These are phyloP conservation scores for Drosophila malerkotliana DNA, from an alignment of 1,140 invertebrate species.

Conservation along the genomic window DNA sequence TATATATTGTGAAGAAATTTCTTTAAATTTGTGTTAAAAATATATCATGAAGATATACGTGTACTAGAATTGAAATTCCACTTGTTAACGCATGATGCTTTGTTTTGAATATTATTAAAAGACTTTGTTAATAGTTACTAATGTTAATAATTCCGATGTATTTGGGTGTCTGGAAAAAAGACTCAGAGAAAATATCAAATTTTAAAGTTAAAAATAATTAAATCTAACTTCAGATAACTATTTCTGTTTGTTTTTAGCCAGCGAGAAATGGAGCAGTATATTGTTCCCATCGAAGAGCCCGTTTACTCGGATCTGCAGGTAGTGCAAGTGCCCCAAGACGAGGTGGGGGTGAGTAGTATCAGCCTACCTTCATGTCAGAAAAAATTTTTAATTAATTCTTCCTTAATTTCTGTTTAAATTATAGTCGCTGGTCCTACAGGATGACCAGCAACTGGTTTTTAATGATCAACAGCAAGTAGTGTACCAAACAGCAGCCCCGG, in stretches of 20 bases:
- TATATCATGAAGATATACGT: not conserved
- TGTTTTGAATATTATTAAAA: not conserved
- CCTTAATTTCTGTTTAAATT: not conserved
- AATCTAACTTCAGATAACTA: not conserved
- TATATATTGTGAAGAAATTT: not conserved
- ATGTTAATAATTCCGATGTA: too few relatives aligned
- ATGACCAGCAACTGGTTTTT: slow-evolving; percentile 74
- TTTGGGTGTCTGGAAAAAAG: too few relatives aligned
- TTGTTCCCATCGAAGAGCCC: slow-evolving; percentile 65
- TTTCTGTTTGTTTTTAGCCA: not conserved
- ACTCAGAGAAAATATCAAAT: too few relatives aligned
- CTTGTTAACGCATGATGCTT: not conserved
- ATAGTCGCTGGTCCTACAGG: slow-evolving; percentile 69
- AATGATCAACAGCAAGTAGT: slow-evolving; percentile 81
- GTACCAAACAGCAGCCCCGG: slow-evolving; percentile 69
- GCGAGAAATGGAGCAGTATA: slow-evolving; percentile 62
- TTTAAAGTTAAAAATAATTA: not conserved
- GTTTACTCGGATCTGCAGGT: slow-evolving; percentile 77
- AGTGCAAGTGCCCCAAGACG: slow-evolving; percentile 77
- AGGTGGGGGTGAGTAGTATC: slow-evolving; percentile 68
- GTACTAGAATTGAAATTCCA: too few relatives aligned
- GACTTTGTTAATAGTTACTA: too few relatives aligned
- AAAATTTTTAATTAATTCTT: not conserved
- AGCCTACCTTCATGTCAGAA: not conserved
- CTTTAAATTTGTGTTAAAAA: not conserved